A percentile compares a stretch with the other conserved stretches of the same genome.
phyloP scores from a whole-genome alignment of 2,113 vertebrate genomes.

The Tetrax tetrax region DNA sequence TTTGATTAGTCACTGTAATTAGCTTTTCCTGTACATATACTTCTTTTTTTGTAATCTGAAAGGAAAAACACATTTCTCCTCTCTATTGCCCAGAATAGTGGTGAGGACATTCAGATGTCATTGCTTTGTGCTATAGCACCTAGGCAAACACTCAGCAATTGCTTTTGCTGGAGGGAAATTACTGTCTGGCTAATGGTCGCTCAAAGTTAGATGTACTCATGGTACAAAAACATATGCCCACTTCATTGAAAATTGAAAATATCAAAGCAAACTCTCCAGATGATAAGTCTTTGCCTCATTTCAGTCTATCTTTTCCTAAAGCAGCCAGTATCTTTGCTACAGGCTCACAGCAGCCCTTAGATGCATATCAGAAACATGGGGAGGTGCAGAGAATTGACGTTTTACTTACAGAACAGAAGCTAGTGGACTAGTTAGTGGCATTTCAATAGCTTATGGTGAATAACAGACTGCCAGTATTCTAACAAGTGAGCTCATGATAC shows the following conservation, averaged over 20 bases:
- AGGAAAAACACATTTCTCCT: neutral
- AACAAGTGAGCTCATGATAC: neutral
- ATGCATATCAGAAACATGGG: neutral
- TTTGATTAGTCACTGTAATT: neutral
- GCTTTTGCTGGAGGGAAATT: neutral
- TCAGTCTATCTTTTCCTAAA: neutral
- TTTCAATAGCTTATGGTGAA: neutral
- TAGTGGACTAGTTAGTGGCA: neutral
- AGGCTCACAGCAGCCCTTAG: neutral
- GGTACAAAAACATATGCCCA: neutral
- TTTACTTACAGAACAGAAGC: neutral
- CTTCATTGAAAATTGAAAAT: neutral
- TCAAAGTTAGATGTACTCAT: neutral
- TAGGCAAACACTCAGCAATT: neutral
- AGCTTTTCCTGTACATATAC: neutral
- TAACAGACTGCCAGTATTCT: neutral
- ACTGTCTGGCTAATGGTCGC: neutral
- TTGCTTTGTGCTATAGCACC: neutral
- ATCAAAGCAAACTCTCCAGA: neutral
- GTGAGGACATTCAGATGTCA: neutral
- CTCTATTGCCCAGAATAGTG: neutral
- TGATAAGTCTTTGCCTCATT: neutral
- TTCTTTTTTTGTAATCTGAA: neutral
- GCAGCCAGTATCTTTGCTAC: neutral
- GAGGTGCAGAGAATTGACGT: neutral